A percentile compares a stretch with the other conserved stretches of the same genome.
phyloP scores from a whole-genome alignment of 1,140 invertebrate species.

The Drosophila tani region DNA sequence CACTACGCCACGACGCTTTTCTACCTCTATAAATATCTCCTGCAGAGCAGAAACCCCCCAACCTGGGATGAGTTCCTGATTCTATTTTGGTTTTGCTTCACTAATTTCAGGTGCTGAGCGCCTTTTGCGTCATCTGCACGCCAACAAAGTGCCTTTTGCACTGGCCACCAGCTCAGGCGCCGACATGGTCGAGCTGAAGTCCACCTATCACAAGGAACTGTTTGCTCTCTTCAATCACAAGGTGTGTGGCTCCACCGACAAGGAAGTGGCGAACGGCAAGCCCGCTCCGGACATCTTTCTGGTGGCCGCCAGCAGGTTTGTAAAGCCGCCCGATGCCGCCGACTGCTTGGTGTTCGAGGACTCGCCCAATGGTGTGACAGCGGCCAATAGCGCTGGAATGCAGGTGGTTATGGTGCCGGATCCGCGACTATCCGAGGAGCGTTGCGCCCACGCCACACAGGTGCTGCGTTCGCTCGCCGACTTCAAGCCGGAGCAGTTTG shows the following conservation, averaged over 20 bases:
- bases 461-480: slow-evolving; percentile 91
- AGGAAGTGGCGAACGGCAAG: slow-evolving; percentile 95
- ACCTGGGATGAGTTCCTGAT: neutral
- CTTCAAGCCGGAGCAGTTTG: slow-evolving; percentile 94
- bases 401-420: slow-evolving; percentile 96
- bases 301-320: slow-evolving; percentile 93
- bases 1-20: slow-evolving; percentile 18
- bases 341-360: slow-evolving; percentile 97
- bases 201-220: slow-evolving; percentile 89
- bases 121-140: slow-evolving; percentile 92
- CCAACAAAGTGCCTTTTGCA: slow-evolving; percentile 92
- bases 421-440: slow-evolving; percentile 87
- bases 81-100: slow-evolving; percentile 22
- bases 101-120: slow-evolving; percentile 90
- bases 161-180: slow-evolving; percentile 95
- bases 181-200: slow-evolving; percentile 92
- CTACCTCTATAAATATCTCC: slow-evolving; percentile 11
- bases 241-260: slow-evolving; percentile 92
- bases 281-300: slow-evolving; percentile 97
- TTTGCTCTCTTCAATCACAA: slow-evolving; percentile 92
- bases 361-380: slow-evolving; percentile 94
- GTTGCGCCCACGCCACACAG: slow-evolving; percentile 89
- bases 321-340: slow-evolving; percentile 88
- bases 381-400: slow-evolving; percentile 93
- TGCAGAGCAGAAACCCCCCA: neutral